A percentile compares a stretch with the other conserved stretches of the same genome.
These are phyloP conservation scores for Amphiura filiformis DNA, from an alignment of 35 echinoderm and acorn worm genomes.

Conservation along the genomic window DNA sequence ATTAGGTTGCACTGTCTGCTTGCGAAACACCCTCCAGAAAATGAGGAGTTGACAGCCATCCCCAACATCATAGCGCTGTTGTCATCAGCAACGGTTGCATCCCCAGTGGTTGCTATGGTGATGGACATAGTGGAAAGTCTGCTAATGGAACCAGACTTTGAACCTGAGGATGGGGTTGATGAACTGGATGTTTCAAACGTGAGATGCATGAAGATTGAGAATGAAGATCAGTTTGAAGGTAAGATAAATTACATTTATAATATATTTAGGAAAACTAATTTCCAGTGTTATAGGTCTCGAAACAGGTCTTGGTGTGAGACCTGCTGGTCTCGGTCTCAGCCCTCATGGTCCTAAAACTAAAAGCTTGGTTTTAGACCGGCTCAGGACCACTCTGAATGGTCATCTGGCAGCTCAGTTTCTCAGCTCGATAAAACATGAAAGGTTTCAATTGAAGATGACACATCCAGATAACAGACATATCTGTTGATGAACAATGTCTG, in stretches of 20 bases:
- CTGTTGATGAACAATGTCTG: too few relatives aligned
- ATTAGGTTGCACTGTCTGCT: constrained; percentile 47
- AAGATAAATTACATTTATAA: neutral
- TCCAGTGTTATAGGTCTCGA: neutral
- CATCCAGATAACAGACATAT: too few relatives aligned
- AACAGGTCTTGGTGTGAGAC: neutral
- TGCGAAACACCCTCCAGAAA: constrained; percentile 69
- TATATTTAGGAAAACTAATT: neutral
- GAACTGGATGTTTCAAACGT: constrained; percentile 4
- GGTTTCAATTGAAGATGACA: too few relatives aligned
- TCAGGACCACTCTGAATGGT: too few relatives aligned
- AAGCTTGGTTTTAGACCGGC: too few relatives aligned
- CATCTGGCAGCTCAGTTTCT: too few relatives aligned
- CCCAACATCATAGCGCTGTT: constrained; percentile 59
- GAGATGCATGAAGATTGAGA: constrained; percentile 14
- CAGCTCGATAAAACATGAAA: too few relatives aligned
- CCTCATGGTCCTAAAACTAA: too few relatives aligned
- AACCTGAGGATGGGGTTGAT: constrained; percentile 18
- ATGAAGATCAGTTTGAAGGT: constrained; percentile 31
- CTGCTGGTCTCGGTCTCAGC: too few relatives aligned
- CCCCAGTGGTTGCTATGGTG: constrained; percentile 65
- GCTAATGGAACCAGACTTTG: constrained; percentile 51
- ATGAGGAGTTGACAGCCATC: constrained; percentile 39
- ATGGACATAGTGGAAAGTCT: constrained; percentile 79
- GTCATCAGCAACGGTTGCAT: constrained; percentile 21